Conservation (phyloP, 2,888 invertebrate genomes). For the Lampropteryx suffumata region DNA sequence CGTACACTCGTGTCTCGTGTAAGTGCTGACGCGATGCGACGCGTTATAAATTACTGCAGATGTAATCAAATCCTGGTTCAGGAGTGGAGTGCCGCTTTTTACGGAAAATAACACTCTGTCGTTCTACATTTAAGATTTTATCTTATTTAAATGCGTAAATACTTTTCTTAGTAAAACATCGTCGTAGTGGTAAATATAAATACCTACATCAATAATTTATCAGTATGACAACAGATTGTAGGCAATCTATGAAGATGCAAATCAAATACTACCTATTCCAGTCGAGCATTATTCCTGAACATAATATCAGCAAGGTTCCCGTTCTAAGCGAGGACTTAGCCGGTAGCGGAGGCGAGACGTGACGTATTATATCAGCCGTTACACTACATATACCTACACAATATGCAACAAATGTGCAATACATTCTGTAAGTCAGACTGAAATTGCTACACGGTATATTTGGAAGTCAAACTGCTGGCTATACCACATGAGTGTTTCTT, state of each 20-base stretch:
- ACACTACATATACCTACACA: constrained; percentile 54
- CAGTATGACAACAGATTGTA: too few species aligned
- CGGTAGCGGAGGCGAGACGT: constrained; percentile 48
- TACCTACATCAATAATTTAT: too few species aligned
- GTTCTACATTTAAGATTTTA: neutral
- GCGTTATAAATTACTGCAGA: constrained; percentile 30
- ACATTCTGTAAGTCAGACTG: constrained; percentile 32
- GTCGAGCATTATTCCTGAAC: constrained; percentile 34
- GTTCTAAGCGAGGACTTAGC: constrained; percentile 50
- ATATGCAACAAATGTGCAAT: constrained; percentile 59
- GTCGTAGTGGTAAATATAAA: too few species aligned
- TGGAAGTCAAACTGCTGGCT: neutral
- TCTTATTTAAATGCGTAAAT: neutral
- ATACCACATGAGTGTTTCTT: neutral
- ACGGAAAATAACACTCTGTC: constrained; percentile 4
- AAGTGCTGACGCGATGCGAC: constrained; percentile 27
- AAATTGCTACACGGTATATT: constrained; percentile 33
- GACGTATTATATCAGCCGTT: constrained; percentile 59
- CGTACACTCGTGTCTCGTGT: constrained; percentile 31
- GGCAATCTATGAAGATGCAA: constrained; percentile 4
- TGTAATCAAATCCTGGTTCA: constrained; percentile 23
- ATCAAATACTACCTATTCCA: constrained; percentile 42
- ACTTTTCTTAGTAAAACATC: too few species aligned
- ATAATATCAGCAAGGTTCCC: constrained; percentile 52
- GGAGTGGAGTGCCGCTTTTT: constrained; percentile 1